phyloP scores from a whole-genome alignment of 1,140 invertebrate species.

The Xylocopa sonorina region DNA sequence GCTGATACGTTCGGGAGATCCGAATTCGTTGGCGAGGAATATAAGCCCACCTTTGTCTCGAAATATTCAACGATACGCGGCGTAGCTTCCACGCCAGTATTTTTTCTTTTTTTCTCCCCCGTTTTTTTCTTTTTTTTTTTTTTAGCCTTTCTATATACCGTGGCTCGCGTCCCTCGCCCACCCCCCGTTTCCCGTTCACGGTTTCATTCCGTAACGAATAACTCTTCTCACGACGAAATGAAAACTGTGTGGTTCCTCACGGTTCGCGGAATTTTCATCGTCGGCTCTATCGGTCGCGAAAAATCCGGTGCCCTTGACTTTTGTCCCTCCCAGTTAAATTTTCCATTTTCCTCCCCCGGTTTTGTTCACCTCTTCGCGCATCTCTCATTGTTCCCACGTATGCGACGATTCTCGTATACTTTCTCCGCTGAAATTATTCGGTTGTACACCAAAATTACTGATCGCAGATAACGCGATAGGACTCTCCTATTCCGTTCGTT shows the following conservation, averaged over 20 bases:
- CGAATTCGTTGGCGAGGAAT: constrained; percentile 37
- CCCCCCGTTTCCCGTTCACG: not conserved
- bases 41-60: constrained; percentile 59
- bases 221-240: constrained; percentile 28
- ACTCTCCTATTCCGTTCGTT: too few species aligned
- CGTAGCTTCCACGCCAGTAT: not conserved
- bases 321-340: constrained; percentile 10
- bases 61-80: constrained; percentile 24
- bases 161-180: not conserved
- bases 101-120: constrained; percentile 9
- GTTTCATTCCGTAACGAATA: constrained; percentile 45
- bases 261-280: constrained; percentile 1
- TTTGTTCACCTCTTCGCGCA: not conserved
- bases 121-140: not conserved
- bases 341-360: not conserved
- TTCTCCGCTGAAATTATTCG: too few species aligned
- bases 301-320: constrained; percentile 24
- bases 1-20: constrained; percentile 25
- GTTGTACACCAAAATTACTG: not conserved
- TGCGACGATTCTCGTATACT: not conserved
- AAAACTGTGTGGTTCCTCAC: not conserved
- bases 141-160: not conserved
- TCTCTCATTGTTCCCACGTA: not conserved
- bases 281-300: not conserved
- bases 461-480: not conserved